Base-by-base conservation (phyloP, 2,797 vertebrate genomes). In the Bradypodion ventrale region DNA sequence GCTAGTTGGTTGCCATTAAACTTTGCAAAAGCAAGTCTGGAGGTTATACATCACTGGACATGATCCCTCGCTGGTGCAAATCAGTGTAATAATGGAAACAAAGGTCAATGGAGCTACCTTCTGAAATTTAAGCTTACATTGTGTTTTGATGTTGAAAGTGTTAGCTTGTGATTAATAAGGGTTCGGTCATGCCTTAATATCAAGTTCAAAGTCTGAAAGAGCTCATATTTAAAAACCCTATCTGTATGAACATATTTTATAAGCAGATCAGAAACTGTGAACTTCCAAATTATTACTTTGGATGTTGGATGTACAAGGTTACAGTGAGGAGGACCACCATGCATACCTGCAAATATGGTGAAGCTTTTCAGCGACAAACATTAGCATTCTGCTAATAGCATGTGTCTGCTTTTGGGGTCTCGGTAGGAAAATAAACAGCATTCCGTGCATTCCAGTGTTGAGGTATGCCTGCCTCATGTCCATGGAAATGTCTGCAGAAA, bases 11-110 rank as follows among this genome's bases (percentile, higher is more conserved):
- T 87, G 80, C 25, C 60, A 72, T 66, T 78, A 77, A 86, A 70
- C 42, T 77, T 82, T 62, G 49, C 44, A 56, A 76, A 83, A 52
- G 16, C 44, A 82, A 83, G 84, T 81, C 82, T 89, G 81, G 80
- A 66, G 49, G n/a, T 82, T 84, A 74, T 73, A 80, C 7, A 56
- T 83, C 84, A 89, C 27, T 83, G 42, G 76, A 12, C 9, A 80
- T 86, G 88, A 89, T 78, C 80, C 80, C 90, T 84, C 87, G 75
- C 83, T 78, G 84, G 6, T 86, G 42, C 37, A 85, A 63, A 59
- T 42, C 29, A n/a, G 32, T 37, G 6, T 46, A 81, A 80, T 32
- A 89, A 72, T 72, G 23, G 12, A 85, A 75, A 68, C 59, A 35
- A 83, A 90, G 42, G 91, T 84, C 75, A 91, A 90, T 32, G 32